Base-by-base conservation (phyloP, 2,797 vertebrate genomes). In the Hydrolagus colliei region DNA sequence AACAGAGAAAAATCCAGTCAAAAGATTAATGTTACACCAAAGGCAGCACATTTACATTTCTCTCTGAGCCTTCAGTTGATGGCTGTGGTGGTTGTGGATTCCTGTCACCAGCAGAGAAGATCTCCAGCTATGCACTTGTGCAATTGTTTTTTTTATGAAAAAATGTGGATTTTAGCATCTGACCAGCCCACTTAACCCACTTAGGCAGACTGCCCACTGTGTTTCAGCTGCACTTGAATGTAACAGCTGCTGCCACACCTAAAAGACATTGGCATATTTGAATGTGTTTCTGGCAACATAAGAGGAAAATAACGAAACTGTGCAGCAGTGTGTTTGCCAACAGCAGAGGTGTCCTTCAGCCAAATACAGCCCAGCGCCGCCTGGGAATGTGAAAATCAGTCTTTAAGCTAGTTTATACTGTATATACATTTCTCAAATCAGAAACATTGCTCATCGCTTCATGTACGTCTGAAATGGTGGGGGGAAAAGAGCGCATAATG, bases 221-320 rank as follows among this genome's bases (percentile, higher is more conserved):
- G 71, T 18, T 71, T 67, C 65, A 84, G 79, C 65, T 84, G 41
- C 41, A 52, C 41, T 52, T 52, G 41, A 52, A 52, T 52, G n/a
- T 68, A 84, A 52, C 62, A 65, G 63, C 79, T 52, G 65, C 79
- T 84, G 62, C 65, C 65, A 52, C 16, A 71, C 65, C 71, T 84
- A 84, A 84, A 71, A 52, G 41, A 71, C 79, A 84, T 84, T 10
- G 71, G 35, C 79, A 84, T 71, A 84, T 68, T 84, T 84, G 65
- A 71, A 71, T 84, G 65, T 84, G 41, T 84, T 71, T 68, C 67
- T 52, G 65, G 65, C 65, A 84, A 18, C 79, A 52, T 67, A 68
- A 71, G 68, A 68, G 35, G 32, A 71, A 84, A 84, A 84, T 18
- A 84, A 71, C 71, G 71, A 84, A 84, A n/a, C n/a, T 84, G 79